Evolutionary conservation across 2,888 invertebrate species (phyloP), one percentile per base, ranked within the genome.

Genomic region (Calliphora vomitoria): DNA sequence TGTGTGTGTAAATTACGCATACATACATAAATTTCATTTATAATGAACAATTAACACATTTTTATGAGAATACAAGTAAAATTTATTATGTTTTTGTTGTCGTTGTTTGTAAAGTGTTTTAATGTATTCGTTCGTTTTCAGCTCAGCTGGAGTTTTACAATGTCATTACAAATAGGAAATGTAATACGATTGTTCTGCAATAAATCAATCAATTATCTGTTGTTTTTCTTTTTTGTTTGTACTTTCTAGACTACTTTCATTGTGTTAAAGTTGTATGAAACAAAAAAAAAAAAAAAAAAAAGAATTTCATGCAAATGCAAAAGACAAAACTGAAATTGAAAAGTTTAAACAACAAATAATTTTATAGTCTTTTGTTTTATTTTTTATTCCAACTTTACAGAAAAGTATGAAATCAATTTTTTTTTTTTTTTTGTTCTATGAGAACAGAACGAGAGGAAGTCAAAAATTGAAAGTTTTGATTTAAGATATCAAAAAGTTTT

Each of bases 401-500:
- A 20, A 3, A 20, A 3, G 4, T 58, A 25, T 25, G 13, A 55
- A 55, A 44, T 44, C 44, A 20, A 20, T 55, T 55, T 55, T 8
- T 20, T 8, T 25, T 38, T 0, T 38, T 71, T 58, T 58, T 0
- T 55, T 69, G 75, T 44, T 74, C 82, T 55, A 82, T 82, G 60
- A 82, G 58, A 13, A 64, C 2, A 25, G n/a, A 18, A 58, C 25
- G 25, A 25, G 25, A 47, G 64, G 60, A 60, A 60, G 50, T 66
- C 20, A 60, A 47, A 72, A 68, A 80, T 41, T 53, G 38, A 68
- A 82, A 68, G 75, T 82, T 82, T 82, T 75, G 74, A 82, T 82
- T 74, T 58, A 66, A 72, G 72, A 74, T 69, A 66, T 82, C 64
- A 66, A 58, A 82, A 82, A 72, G 66, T 72, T 81, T 58, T 71